Evolutionary conservation across 2,113 vertebrate species (phyloP).

Genomic region (Vidua macroura): DNA sequence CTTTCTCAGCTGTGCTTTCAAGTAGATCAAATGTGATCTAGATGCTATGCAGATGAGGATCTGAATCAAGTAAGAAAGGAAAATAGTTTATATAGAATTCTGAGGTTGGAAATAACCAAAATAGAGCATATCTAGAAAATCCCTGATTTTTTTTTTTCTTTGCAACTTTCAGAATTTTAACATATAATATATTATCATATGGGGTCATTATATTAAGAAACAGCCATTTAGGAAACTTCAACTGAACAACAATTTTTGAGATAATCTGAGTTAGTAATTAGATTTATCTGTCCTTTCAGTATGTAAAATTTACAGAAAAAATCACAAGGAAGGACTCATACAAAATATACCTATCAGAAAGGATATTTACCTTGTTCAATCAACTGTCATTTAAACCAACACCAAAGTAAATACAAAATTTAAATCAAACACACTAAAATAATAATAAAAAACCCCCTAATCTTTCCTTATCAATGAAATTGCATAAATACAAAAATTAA

Average conservation of each 20-base stretch:
- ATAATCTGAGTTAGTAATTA: neutral
- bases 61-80: neutral
- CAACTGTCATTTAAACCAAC: neutral
- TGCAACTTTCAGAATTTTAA: neutral
- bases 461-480: neutral
- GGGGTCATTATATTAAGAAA: neutral
- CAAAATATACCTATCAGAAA: neutral
- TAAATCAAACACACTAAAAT: neutral
- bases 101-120: neutral
- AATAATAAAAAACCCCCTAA: neutral
- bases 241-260: neutral
- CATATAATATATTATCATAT: neutral
- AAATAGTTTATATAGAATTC: neutral
- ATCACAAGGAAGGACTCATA: neutral
- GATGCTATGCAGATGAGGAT: neutral
- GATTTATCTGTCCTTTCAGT: neutral
- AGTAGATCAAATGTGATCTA: neutral
- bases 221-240: neutral
- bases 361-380: neutral
- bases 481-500: neutral
- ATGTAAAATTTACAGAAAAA: neutral
- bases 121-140: neutral
- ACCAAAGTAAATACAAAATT: neutral
- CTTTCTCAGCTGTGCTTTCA: neutral
- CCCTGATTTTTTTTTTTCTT: neutral